Evolutionary conservation across 2,797 vertebrate genomes (phyloP), one percentile per base, ranked within the genome.

Genomic region (Phoeniculus purpureus): DNA sequence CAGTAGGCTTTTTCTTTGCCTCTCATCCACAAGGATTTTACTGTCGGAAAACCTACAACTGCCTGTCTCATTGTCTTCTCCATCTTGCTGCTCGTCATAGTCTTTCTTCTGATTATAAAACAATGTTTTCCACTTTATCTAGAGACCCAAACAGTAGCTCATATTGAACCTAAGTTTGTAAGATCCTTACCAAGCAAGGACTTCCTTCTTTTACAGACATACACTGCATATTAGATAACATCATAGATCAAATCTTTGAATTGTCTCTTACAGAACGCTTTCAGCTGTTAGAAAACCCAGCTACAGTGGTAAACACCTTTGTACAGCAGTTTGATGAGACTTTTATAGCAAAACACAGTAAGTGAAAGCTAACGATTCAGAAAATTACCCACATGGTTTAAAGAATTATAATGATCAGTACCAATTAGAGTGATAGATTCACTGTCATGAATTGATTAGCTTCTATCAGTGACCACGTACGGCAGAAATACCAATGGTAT

Each of bases 101-200:
- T 94, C 40, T 81, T 95, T 75, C 50, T 91, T 73, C 27, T 94
- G 55, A 65, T 91, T 68, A 75, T 74, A 81, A 92, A 91, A 43
- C 73, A 80, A 70, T 65, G 40, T 58, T 22, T 93, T 92, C 95
- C 61, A 78, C 50, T 64, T 29, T 51, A 56, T 66, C 17, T 26
- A 62, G 48, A 81, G 14, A 85, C 19, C 3, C 22, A 83, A 34
- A 75, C 11, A 25, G n/a, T 92, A 75, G 22, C 1, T 70, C 8
- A 14, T 61, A 15, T 25, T 47, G 16, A 85, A 14, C 47, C 29
- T 43, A 21, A 26, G 17, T 66, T 50, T 91, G 21, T 6, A 81
- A 94, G 85, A 70, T 66, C 40, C 40, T 54, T 54, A 19, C 19
- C 60, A 12, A 78, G 5, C 26, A 78, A 68, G 48, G 45, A 20